A percentile compares a stretch with the other conserved stretches of the same genome.
Evolutionary conservation across 2,888 invertebrate species (phyloP).

Genomic region (Drosophila cracens): DNA sequence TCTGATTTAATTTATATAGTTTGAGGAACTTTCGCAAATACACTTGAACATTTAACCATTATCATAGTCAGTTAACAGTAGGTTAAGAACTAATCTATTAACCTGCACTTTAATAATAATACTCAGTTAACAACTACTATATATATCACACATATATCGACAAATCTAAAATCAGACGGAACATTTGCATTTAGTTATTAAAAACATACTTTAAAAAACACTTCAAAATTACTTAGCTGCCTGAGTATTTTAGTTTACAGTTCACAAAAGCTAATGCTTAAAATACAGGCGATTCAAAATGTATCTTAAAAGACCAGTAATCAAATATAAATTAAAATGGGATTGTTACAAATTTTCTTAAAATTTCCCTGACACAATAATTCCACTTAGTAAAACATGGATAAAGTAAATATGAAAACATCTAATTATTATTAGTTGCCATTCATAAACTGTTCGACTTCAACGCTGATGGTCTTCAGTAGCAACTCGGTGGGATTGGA

Average conservation of each 20-base stretch:
- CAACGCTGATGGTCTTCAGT: slow-evolving; percentile 52
- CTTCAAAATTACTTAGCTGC: not conserved
- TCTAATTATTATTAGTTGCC: slow-evolving; percentile 11
- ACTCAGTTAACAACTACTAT: slow-evolving; percentile 11
- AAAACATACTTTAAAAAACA: slow-evolving; percentile 5
- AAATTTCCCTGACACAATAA: not conserved
- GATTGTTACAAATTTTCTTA: not conserved
- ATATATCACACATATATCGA: slow-evolving; percentile 25
- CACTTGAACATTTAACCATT: slow-evolving; percentile 23
- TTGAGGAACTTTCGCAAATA: slow-evolving; percentile 54
- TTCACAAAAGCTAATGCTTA: not conserved
- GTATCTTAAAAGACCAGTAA: not conserved
- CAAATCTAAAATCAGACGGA: slow-evolving; percentile 11
- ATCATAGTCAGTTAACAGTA: slow-evolving; percentile 26
- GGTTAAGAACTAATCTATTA: not conserved
- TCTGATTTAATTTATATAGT: slow-evolving; percentile 42
- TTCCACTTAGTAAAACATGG: not conserved
- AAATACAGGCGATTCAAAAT: not conserved
- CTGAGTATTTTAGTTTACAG: slow-evolving; percentile 16
- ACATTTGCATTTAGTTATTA: slow-evolving; percentile 7
- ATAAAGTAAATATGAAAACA: not conserved
- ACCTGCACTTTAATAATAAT: not conserved
- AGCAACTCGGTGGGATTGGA: slow-evolving; percentile 73
- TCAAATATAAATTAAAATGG: not conserved
- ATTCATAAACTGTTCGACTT: slow-evolving; percentile 54